Evolutionary conservation across 64 coral and sea anemone genomes (phyloP).

Genomic region (Montipora efflorescens): DNA sequence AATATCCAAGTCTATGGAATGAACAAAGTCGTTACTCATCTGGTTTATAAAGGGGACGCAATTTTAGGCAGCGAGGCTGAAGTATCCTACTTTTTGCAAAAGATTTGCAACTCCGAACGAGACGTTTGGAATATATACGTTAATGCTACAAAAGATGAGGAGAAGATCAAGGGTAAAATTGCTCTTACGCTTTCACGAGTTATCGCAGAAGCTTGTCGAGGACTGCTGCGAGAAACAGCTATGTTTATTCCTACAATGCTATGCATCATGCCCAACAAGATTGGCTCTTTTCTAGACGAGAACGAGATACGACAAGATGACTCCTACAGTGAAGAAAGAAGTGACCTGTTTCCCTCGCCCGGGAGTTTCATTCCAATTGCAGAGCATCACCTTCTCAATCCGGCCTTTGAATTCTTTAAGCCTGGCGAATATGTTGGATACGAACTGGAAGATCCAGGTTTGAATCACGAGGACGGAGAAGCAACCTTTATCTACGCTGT

Average conservation of each 20-base stretch:
- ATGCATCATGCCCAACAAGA: background rate
- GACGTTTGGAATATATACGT: slow-evolving; percentile 73
- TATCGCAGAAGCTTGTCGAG: slow-evolving; percentile 31
- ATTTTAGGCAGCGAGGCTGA: slow-evolving; percentile 62
- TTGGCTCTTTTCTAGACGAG: slow-evolving; percentile 51
- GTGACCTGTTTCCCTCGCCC: slow-evolving; percentile 39
- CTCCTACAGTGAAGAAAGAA: background rate
- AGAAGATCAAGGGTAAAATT: background rate
- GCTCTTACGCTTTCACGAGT: slow-evolving; percentile 56
- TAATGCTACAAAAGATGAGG: background rate
- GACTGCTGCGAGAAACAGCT: slow-evolving; percentile 50
- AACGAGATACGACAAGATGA: slow-evolving; percentile 60
- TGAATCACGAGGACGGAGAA: slow-evolving; percentile 43
- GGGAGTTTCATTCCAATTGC: slow-evolving; percentile 70
- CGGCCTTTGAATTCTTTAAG: slow-evolving; percentile 56
- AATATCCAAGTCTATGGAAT: slow-evolving; percentile 22
- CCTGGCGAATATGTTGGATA: slow-evolving; percentile 86
- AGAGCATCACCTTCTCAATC: slow-evolving; percentile 70
- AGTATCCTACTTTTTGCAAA: slow-evolving; percentile 64
- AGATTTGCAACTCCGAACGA: background rate
- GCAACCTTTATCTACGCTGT: slow-evolving; percentile 86
- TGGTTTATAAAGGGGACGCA: slow-evolving; percentile 5
- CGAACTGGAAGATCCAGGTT: slow-evolving; percentile 85
- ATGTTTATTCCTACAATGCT: slow-evolving; percentile 65
- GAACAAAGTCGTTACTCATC: slow-evolving; percentile 47